Base-by-base conservation (phyloP, 1,140 invertebrate genomes). In the Gonatopus flavifemur region DNA sequence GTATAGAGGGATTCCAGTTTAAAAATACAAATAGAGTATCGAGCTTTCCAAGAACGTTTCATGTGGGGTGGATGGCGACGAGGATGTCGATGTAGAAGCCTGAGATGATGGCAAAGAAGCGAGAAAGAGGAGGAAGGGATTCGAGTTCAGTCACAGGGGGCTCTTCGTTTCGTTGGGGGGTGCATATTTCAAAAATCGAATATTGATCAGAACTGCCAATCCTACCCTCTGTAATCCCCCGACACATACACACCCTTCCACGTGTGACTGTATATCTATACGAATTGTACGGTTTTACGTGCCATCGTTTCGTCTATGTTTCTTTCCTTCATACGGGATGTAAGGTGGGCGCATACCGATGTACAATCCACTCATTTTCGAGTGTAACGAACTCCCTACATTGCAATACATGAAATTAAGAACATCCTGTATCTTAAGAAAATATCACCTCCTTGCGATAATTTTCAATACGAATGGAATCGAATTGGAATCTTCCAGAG, bases 21-120 rank as follows among this genome's bases (percentile, higher is more conserved):
- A 76, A 76, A 76, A 76, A 76, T 74, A 76, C 73, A 76, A 76
- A 76, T 76, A 70, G 73, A 76, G 73, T 76, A 74, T 76, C 71
- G 73, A 73, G 72, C 72, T 75, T 74, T 74, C 67, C 66, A 62
- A 62, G 59, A 68, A 69, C 67, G 70, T 67, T 49, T 49, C 41
- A 48, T 42, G 54, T 52, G 46, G 59, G 57, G 52, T 40, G 41
- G 39, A 57, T 30, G 31, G 36, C 45, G 49, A 41, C 40, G 40
- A 51, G 52, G 57, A 15, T 58, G 59, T 47, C 49, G 56, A 39
- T 46, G 48, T 48, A 56, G 47, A 51, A 38, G 58, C 40, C 50
- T 33, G 35, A 15, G 51, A 39, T 49, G 43, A 45, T 46, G 18
- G 39, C 38, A 20, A 32, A 30, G 46, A 38, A 44, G 39, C 18